Conservation (phyloP, 1,140 invertebrate species). For the Aphelenchoides besseyi region DNA sequence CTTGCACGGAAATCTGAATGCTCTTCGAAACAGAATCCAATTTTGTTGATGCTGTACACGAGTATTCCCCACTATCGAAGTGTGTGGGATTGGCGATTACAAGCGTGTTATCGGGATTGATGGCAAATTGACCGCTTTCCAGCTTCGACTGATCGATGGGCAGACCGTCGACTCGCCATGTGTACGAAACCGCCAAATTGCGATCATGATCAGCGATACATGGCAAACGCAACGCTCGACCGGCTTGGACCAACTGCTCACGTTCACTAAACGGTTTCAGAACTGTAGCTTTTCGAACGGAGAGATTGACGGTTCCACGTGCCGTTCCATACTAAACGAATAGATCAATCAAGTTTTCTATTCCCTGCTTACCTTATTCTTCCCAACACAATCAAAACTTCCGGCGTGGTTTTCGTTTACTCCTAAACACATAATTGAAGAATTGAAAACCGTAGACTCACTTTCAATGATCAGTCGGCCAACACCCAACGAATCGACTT, state of each 20-base stretch:
- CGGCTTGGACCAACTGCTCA: constrained; percentile 67
- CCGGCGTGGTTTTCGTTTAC: constrained; percentile 69
- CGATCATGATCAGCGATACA: constrained; percentile 85
- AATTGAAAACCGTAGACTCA: constrained; percentile 76
- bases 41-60: constrained; percentile 83
- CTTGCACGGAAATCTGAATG: constrained; percentile 88
- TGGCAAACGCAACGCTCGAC: constrained; percentile 80
- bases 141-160: constrained; percentile 70
- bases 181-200: constrained; percentile 75
- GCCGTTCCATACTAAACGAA: constrained; percentile 47
- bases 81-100: constrained; percentile 89
- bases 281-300: constrained; percentile 56
- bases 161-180: constrained; percentile 80
- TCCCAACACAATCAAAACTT: constrained; percentile 58
- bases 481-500: constrained; percentile 67
- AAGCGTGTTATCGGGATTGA: constrained; percentile 78
- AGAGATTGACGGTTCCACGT: constrained; percentile 42
- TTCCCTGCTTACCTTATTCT: constrained; percentile 46
- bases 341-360: not conserved
- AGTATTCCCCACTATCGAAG: constrained; percentile 89
- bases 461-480: constrained; percentile 71
- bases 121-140: constrained; percentile 36
- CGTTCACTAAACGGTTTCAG: constrained; percentile 45
- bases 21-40: constrained; percentile 78
- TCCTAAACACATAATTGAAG: constrained; percentile 77